Evolutionary conservation across 2,113 vertebrate genomes (phyloP).

Genomic region (Pluvianellus socialis): DNA sequence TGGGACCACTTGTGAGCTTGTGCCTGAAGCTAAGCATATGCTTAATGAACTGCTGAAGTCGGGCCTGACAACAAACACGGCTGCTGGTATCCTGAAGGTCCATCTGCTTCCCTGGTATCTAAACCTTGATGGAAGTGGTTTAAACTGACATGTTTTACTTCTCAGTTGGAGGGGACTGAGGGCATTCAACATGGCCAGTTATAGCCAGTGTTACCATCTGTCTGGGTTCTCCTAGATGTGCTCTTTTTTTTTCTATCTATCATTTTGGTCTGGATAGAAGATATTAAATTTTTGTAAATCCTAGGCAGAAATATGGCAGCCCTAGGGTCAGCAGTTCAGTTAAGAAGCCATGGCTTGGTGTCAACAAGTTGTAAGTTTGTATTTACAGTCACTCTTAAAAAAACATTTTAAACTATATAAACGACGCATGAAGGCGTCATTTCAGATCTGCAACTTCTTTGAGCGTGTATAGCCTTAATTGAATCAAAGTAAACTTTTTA

Average conservation of each 20-base stretch:
- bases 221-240: background rate
- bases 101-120: slow-evolving; percentile 5
- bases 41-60: background rate
- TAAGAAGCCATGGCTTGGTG: background rate
- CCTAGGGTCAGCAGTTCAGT: background rate
- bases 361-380: background rate
- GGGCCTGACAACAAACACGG: background rate
- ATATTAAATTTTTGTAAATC: background rate
- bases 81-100: slow-evolving; percentile 15
- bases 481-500: background rate
- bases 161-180: background rate
- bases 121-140: slow-evolving; percentile 6
- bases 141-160: slow-evolving; percentile 13
- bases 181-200: background rate
- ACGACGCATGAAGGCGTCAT: background rate
- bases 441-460: background rate
- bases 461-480: background rate
- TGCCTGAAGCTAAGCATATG: background rate
- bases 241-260: background rate
- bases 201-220: background rate
- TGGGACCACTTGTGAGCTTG: background rate
- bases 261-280: background rate
- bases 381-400: background rate
- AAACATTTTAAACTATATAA: background rate
- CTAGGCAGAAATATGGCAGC: background rate